These are phyloP conservation scores for Jaculus jaculus DNA, from an alignment of 2,113 vertebrate species.

Conservation along the genomic window DNA sequence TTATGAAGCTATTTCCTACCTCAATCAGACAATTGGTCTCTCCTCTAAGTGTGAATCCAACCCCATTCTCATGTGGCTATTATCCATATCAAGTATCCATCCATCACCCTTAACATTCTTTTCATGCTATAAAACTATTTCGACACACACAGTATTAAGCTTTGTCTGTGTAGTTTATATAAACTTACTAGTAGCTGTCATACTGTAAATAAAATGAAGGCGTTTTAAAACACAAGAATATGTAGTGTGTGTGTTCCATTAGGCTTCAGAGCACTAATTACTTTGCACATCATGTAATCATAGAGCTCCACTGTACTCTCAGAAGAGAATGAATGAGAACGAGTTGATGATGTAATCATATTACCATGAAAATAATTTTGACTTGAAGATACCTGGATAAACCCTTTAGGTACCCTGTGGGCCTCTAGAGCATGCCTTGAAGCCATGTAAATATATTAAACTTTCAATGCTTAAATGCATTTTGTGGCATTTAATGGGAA, in stretches of 20 bases:
- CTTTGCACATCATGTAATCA: rapidly evolving
- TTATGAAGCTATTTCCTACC: neutral
- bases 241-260: neutral
- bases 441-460: neutral
- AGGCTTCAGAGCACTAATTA: neutral
- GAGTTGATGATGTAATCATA: neutral
- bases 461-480: neutral
- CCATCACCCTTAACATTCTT: neutral
- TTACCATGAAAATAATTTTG: neutral
- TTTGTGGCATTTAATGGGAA: neutral
- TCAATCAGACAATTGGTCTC: rapidly evolving
- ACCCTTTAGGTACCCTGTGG: neutral
- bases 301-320: neutral
- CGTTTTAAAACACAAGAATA: neutral
- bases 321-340: neutral
- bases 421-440: neutral
- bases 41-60: neutral
- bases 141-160: neutral
- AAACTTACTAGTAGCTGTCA: neutral
- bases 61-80: neutral
- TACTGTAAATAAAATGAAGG: neutral
- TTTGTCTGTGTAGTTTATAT: neutral
- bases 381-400: neutral
- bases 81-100: neutral
- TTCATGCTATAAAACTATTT: neutral